Evolutionary conservation across 2,797 vertebrate genomes (phyloP).

Genomic region (Sebastes diaconus): DNA sequence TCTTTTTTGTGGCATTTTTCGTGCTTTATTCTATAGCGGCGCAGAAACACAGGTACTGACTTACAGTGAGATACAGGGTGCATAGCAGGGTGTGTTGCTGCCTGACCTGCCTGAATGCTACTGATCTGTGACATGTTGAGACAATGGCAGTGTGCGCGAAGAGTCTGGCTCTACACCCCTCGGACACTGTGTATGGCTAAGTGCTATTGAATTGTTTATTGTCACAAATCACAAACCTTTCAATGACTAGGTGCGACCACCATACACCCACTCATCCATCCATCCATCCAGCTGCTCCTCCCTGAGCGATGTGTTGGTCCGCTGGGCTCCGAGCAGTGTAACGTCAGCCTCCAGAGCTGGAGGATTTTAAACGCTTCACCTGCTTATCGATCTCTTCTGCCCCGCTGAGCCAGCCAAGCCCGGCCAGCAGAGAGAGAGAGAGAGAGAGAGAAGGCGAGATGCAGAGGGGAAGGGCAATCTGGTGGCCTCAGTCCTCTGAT

Average conservation of each 20-base stretch:
- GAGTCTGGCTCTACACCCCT: slow-evolving; percentile 46
- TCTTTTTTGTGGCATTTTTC: neutral
- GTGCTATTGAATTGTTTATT: slow-evolving; percentile 81
- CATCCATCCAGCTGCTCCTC: slow-evolving; percentile 44
- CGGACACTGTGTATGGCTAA: slow-evolving; percentile 64
- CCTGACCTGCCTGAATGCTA: slow-evolving; percentile 38
- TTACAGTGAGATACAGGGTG: neutral
- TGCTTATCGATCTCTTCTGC: slow-evolving; percentile 83
- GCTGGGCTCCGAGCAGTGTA: slow-evolving; percentile 71
- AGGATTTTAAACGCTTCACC: slow-evolving; percentile 86
- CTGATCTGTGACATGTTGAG: slow-evolving; percentile 67
- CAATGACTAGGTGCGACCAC: slow-evolving; percentile 61
- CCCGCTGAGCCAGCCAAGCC: slow-evolving; percentile 58
- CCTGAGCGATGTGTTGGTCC: slow-evolving; percentile 60
- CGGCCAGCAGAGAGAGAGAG: slow-evolving; percentile 40
- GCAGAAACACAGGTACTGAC: neutral
- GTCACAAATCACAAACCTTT: slow-evolving; percentile 76
- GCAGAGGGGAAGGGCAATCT: slow-evolving; percentile 53
- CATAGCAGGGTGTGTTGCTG: neutral
- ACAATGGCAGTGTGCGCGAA: slow-evolving; percentile 49
- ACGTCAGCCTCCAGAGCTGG: slow-evolving; percentile 75
- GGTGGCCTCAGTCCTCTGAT: slow-evolving; percentile 70
- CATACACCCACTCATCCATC: slow-evolving; percentile 28
- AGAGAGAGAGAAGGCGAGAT: slow-evolving; percentile 46
- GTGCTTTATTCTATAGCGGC: neutral